These are phyloP conservation scores for Scelioninae gen. 1 DNA, from an alignment of 2,888 invertebrate genomes.

Conservation along the genomic window DNA sequence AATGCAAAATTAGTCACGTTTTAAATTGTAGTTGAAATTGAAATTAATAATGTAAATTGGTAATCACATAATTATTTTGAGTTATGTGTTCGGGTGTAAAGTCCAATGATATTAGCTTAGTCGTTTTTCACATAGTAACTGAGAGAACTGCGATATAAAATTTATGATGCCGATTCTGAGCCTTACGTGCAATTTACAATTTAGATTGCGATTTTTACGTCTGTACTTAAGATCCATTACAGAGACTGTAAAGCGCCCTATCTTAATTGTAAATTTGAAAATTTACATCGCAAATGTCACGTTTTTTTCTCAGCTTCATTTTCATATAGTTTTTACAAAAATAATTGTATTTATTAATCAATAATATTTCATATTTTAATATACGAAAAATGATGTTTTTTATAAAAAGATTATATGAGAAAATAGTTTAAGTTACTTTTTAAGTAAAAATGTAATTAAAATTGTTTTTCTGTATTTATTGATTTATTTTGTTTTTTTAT, in stretches of 20 bases:
- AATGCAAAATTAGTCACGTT: background rate
- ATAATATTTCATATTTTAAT: background rate
- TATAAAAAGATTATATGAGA: too few relatives aligned
- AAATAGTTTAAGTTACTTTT: too few relatives aligned
- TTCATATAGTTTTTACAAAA: background rate
- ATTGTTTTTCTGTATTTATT: too few relatives aligned
- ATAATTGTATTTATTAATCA: background rate
- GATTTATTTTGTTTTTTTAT: too few relatives aligned
- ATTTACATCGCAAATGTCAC: background rate
- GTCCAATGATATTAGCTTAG: slow-evolving; percentile 1
- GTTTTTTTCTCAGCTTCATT: slow-evolving; percentile 1
- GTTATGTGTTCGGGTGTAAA: background rate
- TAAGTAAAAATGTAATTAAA: too few relatives aligned
- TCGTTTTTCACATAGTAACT: background rate
- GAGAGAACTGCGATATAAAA: slow-evolving; percentile 16
- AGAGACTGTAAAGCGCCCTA: background rate
- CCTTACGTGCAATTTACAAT: background rate
- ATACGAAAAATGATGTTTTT: too few relatives aligned
- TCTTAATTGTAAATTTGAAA: slow-evolving; percentile 8
- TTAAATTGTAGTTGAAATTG: background rate
- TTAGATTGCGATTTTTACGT: slow-evolving; percentile 7
- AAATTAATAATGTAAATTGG: too few relatives aligned
- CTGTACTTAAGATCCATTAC: slow-evolving; percentile 8
- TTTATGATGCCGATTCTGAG: slow-evolving; percentile 1
- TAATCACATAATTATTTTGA: too few relatives aligned